A percentile compares a stretch with the other conserved stretches of the same genome.
phyloP scores from a whole-genome alignment of 2,888 invertebrate species.

The Agrochola circellaris region DNA sequence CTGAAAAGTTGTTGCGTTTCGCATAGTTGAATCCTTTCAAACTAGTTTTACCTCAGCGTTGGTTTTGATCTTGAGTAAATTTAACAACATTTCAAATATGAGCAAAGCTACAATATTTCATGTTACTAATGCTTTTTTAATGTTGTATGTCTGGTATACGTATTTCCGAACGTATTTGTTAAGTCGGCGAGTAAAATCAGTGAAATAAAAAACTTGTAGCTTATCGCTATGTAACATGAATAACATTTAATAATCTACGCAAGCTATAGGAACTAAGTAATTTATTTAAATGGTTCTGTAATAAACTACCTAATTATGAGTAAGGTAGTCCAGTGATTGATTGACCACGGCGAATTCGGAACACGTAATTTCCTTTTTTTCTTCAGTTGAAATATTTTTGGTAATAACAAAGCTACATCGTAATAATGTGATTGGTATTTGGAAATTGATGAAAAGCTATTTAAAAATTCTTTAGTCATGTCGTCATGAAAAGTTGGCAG shows the following conservation, averaged over 20 bases:
- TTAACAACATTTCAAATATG: constrained; percentile 11
- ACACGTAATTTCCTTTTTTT: constrained; percentile 41
- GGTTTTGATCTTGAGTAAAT: constrained; percentile 22
- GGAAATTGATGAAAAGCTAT: constrained; percentile 41
- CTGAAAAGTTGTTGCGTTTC: constrained; percentile 29
- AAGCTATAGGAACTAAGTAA: constrained; percentile 49
- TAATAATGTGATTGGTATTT: constrained; percentile 49
- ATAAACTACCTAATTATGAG: constrained; percentile 53
- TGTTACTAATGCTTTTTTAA: constrained; percentile 9
- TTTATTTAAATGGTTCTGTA: constrained; percentile 51
- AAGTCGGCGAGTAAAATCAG: not conserved
- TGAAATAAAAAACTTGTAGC: not conserved
- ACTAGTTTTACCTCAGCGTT: constrained; percentile 28
- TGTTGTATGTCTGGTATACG: not conserved
- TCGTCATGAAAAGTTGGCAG: constrained; percentile 16
- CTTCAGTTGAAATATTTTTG: constrained; percentile 30
- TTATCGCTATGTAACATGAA: constrained; percentile 14
- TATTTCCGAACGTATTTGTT: not conserved
- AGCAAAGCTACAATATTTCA: constrained; percentile 13
- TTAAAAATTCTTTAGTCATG: constrained; percentile 40
- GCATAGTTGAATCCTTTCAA: constrained; percentile 14
- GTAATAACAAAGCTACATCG: constrained; percentile 27
- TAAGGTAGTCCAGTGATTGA: constrained; percentile 57
- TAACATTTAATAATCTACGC: constrained; percentile 37
- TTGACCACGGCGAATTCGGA: constrained; percentile 51